Conservation (phyloP, 1,140 invertebrate species). For the Meloidogyne chitwoodi region DNA sequence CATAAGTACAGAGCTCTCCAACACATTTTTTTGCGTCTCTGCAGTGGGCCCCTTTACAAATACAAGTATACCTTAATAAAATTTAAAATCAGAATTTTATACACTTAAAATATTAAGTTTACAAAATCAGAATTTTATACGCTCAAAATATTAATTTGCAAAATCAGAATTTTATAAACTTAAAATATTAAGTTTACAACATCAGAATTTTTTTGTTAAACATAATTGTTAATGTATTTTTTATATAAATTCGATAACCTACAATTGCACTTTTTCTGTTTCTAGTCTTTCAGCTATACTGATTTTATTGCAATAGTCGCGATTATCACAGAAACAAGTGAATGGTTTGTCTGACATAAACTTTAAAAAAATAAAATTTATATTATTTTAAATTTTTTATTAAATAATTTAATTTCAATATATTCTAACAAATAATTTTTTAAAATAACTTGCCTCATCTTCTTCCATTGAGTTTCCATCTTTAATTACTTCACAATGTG, state of each 20-base stretch:
- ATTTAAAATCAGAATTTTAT: background rate
- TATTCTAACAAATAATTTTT: too few species aligned
- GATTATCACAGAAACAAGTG: conserved; percentile 55
- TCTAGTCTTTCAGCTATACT: conserved; percentile 32
- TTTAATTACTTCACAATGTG: conserved; percentile 50
- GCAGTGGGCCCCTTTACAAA: conserved; percentile 53
- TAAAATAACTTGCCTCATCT: background rate
- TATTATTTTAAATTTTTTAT: conserved; percentile 5
- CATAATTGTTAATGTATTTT: too few species aligned
- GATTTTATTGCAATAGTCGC: conserved; percentile 47
- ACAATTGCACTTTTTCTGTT: conserved; percentile 40
- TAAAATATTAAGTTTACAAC: background rate
- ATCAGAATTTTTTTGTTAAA: too few species aligned
- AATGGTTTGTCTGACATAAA: conserved; percentile 46
- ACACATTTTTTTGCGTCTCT: conserved; percentile 38
- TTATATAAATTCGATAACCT: background rate
- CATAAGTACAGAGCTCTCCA: conserved; percentile 56
- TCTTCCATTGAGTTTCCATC: background rate
- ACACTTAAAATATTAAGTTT: background rate
- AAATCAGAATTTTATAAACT: too few species aligned
- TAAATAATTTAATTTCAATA: background rate
- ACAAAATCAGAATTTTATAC: background rate
- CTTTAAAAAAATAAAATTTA: background rate
- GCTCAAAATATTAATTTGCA: too few species aligned
- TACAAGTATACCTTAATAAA: conserved; percentile 44